A percentile compares a stretch with the other conserved stretches of the same genome.
These are phyloP conservation scores for Caradrina kadenii DNA, from an alignment of 2,888 invertebrate species.

Conservation along the genomic window DNA sequence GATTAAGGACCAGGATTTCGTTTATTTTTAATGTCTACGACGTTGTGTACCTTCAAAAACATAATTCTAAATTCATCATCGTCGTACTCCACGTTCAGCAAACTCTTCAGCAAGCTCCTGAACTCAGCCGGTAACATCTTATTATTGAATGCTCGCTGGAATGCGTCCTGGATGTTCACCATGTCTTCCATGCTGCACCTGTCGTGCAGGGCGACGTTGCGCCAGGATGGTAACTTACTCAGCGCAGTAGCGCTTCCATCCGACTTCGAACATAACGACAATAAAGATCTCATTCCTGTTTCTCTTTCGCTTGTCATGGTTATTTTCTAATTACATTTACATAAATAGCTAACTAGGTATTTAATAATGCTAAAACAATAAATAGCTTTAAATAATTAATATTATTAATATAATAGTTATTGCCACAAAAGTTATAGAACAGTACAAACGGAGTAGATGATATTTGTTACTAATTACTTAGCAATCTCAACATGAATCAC, in stretches of 20 bases:
- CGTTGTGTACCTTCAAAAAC: conserved; percentile 88
- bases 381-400: not conserved
- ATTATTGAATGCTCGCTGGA: conserved; percentile 81
- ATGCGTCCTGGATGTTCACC: conserved; percentile 85
- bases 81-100: conserved; percentile 88
- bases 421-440: not conserved
- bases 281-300: conserved; percentile 73
- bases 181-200: conserved; percentile 84
- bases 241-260: conserved; percentile 73
- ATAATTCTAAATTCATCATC: conserved; percentile 91
- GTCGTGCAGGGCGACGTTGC: conserved; percentile 82
- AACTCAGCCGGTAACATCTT: conserved; percentile 83
- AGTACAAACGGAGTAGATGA: not conserved
- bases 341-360: no score
- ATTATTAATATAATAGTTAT: not conserved
- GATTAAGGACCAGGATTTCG: no score
- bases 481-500: conserved; percentile 35
- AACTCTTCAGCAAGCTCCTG: conserved; percentile 78
- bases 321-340: not conserved
- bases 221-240: conserved; percentile 64
- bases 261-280: conserved; percentile 76
- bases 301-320: conserved; percentile 80
- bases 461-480: not conserved
- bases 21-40: no score
- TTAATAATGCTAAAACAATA: not conserved